Conservation (phyloP, 2,113 vertebrate species). For the Rhinoptilus africanus region DNA sequence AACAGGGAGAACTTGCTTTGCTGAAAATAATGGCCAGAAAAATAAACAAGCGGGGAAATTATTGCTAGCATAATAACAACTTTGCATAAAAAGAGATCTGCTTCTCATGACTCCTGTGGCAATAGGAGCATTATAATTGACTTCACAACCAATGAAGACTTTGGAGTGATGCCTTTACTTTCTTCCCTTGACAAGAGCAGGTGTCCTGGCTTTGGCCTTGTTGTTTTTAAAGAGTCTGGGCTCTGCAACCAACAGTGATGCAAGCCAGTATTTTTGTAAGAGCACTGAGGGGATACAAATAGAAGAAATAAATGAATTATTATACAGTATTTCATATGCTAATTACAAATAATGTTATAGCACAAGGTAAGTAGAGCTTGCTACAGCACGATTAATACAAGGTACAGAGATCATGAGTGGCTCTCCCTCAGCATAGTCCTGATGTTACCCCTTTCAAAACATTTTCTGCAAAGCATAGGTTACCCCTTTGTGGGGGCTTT, state of each 20-base stretch:
- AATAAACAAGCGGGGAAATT: neutral
- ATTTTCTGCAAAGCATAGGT: neutral
- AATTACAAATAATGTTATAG: neutral
- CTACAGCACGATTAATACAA: neutral
- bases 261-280: neutral
- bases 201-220: neutral
- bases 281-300: accelerated
- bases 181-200: neutral
- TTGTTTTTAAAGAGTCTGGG: neutral
- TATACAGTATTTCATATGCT: neutral
- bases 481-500: neutral
- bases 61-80: neutral
- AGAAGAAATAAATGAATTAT: neutral
- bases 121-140: neutral
- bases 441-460: neutral
- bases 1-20: neutral
- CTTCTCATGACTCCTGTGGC: neutral
- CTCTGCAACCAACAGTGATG: neutral
- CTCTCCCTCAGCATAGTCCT: neutral
- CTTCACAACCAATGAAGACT: neutral
- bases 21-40: neutral
- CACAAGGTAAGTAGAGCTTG: neutral
- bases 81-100: neutral
- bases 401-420: neutral
- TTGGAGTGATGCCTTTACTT: neutral